Percentiles rank a stretch among this genome's conserved stretches.
Conservation (phyloP, 2,113 vertebrate genomes). For the Orycteropus afer region DNA sequence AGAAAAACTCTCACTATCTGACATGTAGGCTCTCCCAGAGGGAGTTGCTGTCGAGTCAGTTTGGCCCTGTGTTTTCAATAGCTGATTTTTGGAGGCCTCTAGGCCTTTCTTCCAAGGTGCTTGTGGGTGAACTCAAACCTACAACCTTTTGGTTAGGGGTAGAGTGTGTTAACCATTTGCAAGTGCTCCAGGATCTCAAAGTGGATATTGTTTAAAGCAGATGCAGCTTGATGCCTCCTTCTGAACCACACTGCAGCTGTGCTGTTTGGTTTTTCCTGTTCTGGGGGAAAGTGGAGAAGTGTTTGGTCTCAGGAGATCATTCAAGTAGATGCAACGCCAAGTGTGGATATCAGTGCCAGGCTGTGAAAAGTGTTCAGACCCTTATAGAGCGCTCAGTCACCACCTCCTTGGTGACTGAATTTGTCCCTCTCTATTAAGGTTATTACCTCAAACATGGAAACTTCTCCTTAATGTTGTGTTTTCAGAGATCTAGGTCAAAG, state of each 20-base stretch:
- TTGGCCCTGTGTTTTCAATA: background rate
- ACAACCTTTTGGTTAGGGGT: background rate
- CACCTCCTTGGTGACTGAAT: background rate
- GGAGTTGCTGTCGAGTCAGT: background rate
- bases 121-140: background rate
- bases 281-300: background rate
- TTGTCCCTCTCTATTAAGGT: background rate
- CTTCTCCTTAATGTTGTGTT: background rate
- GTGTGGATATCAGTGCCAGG: background rate
- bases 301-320: background rate
- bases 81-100: background rate
- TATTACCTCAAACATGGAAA: background rate
- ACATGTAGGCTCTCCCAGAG: background rate
- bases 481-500: background rate
- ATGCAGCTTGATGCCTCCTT: background rate
- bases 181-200: background rate
- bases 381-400: background rate
- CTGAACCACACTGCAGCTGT: background rate
- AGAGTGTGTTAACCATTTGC: background rate
- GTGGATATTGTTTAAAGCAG: background rate
- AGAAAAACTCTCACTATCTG: background rate
- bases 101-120: background rate
- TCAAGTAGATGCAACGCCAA: background rate
- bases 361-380: background rate
- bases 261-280: background rate